Percentiles rank a stretch among this genome's conserved stretches.
phyloP scores from a whole-genome alignment of 2,113 vertebrate species.

The Dicrurus megarhynchus region DNA sequence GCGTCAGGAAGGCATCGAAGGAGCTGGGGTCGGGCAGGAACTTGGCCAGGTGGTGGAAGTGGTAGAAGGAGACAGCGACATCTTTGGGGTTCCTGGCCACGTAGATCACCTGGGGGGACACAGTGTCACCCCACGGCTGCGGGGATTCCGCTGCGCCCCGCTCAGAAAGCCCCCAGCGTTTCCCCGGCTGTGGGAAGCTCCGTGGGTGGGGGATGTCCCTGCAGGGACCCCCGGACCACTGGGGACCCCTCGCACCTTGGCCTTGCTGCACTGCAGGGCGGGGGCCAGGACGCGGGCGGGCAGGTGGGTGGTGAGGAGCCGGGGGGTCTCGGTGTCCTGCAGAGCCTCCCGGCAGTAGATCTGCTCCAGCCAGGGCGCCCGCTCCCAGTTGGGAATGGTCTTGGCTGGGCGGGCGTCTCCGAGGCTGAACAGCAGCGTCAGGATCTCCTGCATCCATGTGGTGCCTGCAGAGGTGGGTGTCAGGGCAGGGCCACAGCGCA shows the following conservation, averaged over 20 bases:
- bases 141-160: fast-evolving
- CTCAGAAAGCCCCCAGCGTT: neutral
- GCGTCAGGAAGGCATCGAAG: conserved; percentile 75
- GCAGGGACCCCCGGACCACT: neutral
- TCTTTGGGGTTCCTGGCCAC: conserved; percentile 88
- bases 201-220: fast-evolving
- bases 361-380: conserved; percentile 87
- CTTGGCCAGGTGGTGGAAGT: conserved; percentile 83
- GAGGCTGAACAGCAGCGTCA: conserved; percentile 75
- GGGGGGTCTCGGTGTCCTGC: neutral
- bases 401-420: conserved; percentile 68
- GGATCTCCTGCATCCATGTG: conserved; percentile 88
- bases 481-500: neutral
- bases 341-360: conserved; percentile 62
- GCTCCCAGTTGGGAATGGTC: conserved; percentile 81
- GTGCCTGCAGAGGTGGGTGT: conserved; percentile 70
- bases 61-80: conserved; percentile 80
- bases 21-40: conserved; percentile 77
- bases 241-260: conserved; percentile 68
- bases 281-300: conserved; percentile 71
- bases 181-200: neutral
- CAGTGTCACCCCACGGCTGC: fast-evolving
- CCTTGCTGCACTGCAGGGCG: conserved; percentile 69
- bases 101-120: conserved; percentile 77
- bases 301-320: conserved; percentile 84